Evolutionary conservation across 2,888 invertebrate species (phyloP).

Genomic region (Epinotia ramella): DNA sequence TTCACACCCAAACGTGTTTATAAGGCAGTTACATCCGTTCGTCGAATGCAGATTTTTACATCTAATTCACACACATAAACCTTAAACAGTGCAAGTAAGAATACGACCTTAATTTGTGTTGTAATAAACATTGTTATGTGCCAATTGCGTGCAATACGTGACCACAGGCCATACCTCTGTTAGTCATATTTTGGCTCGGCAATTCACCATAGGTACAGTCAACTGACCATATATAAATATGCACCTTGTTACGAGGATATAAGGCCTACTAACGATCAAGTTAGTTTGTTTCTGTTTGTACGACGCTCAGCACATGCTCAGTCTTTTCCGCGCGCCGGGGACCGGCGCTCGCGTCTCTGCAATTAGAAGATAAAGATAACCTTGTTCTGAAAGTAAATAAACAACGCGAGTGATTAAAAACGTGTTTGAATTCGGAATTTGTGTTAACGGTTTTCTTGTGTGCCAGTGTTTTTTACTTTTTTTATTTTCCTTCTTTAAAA

Average conservation of each 20-base stretch:
- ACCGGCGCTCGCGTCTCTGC: conserved; percentile 20
- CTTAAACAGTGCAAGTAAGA: conserved; percentile 5
- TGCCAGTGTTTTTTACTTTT: conserved; percentile 25
- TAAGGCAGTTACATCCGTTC: neutral
- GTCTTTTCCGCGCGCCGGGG: neutral
- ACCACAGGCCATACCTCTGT: conserved; percentile 20
- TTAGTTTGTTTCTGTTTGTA: neutral
- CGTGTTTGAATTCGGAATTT: conserved; percentile 37
- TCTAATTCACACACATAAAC: neutral
- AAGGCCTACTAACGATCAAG: neutral
- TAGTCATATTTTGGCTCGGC: conserved; percentile 11
- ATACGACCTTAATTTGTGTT: conserved; percentile 27
- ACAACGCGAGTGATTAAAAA: conserved; percentile 42
- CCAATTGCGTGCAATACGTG: conserved; percentile 31
- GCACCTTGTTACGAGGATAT: neutral
- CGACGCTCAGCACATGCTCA: conserved; percentile 6
- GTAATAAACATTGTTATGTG: conserved; percentile 31
- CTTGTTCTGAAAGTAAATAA: conserved; percentile 44
- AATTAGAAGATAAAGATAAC: conserved; percentile 32
- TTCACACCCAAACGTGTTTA: neutral
- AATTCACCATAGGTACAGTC: neutral
- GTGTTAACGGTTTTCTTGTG: conserved; percentile 23
- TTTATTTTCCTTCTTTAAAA: neutral
- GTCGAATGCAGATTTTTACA: neutral
- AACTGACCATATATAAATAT: neutral